phyloP scores from a whole-genome alignment of 2,888 invertebrate species.

The Nephrotoma appendiculata region DNA sequence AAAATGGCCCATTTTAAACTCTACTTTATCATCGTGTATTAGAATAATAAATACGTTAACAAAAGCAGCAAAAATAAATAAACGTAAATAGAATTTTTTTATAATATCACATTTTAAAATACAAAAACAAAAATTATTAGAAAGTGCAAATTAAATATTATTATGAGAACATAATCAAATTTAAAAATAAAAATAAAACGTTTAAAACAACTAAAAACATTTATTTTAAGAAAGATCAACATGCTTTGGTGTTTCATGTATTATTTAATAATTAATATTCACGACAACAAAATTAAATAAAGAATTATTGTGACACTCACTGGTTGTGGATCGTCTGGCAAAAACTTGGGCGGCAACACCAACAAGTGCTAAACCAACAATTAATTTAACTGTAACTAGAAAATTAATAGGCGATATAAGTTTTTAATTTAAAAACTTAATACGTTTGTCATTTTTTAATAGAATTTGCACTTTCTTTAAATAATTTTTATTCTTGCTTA shows the following conservation, averaged over 20 bases:
- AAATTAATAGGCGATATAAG: not conserved
- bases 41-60: not conserved
- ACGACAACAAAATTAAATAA: not conserved
- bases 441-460: not conserved
- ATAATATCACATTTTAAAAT: not conserved
- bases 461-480: not conserved
- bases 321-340: conserved; percentile 57
- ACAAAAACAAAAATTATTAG: not conserved
- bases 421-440: not conserved
- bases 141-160: not conserved
- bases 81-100: not conserved
- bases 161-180: not conserved
- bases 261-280: not conserved
- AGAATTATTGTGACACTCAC: conserved; percentile 17
- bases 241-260: not conserved
- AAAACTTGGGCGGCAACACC: conserved; percentile 75
- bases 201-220: not conserved
- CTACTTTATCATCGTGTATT: not conserved
- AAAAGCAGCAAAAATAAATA: not conserved
- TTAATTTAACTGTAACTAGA: conserved; percentile 74
- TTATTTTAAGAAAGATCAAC: not conserved
- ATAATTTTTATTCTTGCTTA: conserved; percentile 10
- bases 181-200: not conserved
- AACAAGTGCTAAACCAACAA: conserved; percentile 71
- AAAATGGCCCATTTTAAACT: not conserved